Base-by-base conservation (phyloP, 2,797 vertebrate genomes). In the Ataeniobius toweri region DNA sequence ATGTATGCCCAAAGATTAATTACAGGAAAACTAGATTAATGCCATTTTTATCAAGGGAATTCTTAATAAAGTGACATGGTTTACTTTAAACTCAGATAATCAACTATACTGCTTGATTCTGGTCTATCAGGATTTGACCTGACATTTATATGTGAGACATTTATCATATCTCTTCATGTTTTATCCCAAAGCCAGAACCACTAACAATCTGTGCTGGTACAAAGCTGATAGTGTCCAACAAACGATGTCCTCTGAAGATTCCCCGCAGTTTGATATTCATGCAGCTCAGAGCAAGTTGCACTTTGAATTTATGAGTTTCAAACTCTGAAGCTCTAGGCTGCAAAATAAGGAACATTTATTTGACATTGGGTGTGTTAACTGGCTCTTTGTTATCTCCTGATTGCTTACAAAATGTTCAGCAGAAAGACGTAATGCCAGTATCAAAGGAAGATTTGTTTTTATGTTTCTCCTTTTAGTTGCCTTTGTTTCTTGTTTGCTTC, bases 281-380 rank as follows among this genome's bases (percentile, higher is more conserved):
- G 75, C 83, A 77, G 82, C 88, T 84, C 10, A 39, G 80, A 70
- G 80, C 58, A 7, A 79, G 50, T 44, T 55, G 50, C 44, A 58
- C 83, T 92, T 88, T 89, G 80, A 85, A 84, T 92, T 89, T 86
- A 82, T 69, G 80, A 79, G 73, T 83, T 89, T 28, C 4, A 28
- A 26, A 10, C 58, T 26, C 22, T 80, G 39, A 13, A 80, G 75
- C 78, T 88, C 74, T 36, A 74, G 80, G 75, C 80, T 85, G 74
- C 73, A 74, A 89, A 91, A 78, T 73, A 70, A 80, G 87, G 79
- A 72, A 84, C 88, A 90, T 86, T 67, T 73, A 75, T 48, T 22
- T 72, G 50, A 84, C 78, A 83, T 53, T 46, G 87, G 89, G 87
- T 79, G 50, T 73, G 80, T 85, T 73, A 71, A 12, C 46, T 76